Evolutionary conservation across 92 coral and sea anemone genomes (phyloP), one percentile per base, ranked within the genome.

Genomic region (Phymanthus crucifer): DNA sequence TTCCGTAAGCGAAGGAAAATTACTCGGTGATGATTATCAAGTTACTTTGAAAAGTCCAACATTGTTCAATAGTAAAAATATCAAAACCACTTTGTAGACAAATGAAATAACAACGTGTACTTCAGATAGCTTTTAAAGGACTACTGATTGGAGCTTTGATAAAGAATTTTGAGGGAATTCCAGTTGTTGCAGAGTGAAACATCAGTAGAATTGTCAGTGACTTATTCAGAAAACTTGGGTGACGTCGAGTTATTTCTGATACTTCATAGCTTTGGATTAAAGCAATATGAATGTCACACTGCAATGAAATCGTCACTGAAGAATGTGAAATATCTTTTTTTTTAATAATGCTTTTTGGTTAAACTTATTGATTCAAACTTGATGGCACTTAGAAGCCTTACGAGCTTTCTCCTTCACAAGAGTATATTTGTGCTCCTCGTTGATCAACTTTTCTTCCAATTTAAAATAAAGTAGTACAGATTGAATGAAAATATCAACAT

Each of bases 31-130:
- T 24, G 68, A 27, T 61, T 61, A 61, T 61, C 68, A 26, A 61
- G 68, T 61, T 61, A 61, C 68, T 61, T 27, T 24, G 7, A 27
- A 43, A 29, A 61, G 32, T 19, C 29, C 6, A 57, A 57, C 23
- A 57, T 57, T n/a, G 68, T 61, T 61, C 34, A 61, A 61, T 61
- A 9, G 33, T 27, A 29, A 61, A 58, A 61, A 61, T 61, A 43
- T 1, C 8, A 61, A 61, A 61, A 61, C 68, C 68, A 61, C 68
- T 24, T 11, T 24, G 33, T 61, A 27, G 32, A 61, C 35, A 61
- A 61, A 3, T 54, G 27, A 54, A 54, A 54, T 54, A 54, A 61
- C 4, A 61, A 2, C 13, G 29, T 17, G 29, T 61, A 24, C 32
- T 61, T 61, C 68, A 7, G 29, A 61, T 61, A 61, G 68, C 32